Evolutionary conservation across 1,140 invertebrate species (phyloP), one percentile per base, ranked within the genome.

Genomic region (Trichonephila clavata): DNA sequence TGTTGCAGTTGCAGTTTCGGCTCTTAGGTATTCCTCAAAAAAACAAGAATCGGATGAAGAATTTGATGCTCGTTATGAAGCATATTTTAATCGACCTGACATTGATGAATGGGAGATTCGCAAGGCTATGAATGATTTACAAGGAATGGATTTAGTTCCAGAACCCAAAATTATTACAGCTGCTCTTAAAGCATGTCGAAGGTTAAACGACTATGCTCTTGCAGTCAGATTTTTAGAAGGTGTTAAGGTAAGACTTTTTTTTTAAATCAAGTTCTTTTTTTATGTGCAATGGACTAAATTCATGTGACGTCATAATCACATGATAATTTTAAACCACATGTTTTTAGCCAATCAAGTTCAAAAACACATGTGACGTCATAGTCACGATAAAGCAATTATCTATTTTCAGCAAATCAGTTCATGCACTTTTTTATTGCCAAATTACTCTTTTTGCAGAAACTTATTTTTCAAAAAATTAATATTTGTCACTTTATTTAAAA

Each of bases 61-160:
- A 95, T 97, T 98, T 95, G 97, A 98, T 95, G 96, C 96, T 32
- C 96, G 98, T 95, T 99, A 98, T 96, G 97, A 98, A 95, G 97
- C 97, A 39, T 99, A 97, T 96, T 99, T 99, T 96, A 98, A 97
- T 95, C 97, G 98, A 86, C 96, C 97, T 71, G 98, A 99, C 95
- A 98, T 99, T 95, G 99, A 99, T 96, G 97, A 97, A 68, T 99
- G 99, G 99, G 98, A 99, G 96, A 97, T 99, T 94, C 97, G 99
- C 39, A 98, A 98, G 95, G 96, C 95, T n/a, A 96, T 97, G 96
- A 96, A 96, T 95, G 96, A 97, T 94, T 93, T 97, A 24, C 96
- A 97, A 96, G 98, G 97, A 95, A 97, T 98, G 97, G 99, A 99
- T 96, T 96, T 98, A 94, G 97, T 99, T 68, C 99, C 99, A 8